A percentile compares a stretch with the other conserved stretches of the same genome.
phyloP scores from a whole-genome alignment of 1,140 invertebrate species.

The Anastatus disparis region DNA sequence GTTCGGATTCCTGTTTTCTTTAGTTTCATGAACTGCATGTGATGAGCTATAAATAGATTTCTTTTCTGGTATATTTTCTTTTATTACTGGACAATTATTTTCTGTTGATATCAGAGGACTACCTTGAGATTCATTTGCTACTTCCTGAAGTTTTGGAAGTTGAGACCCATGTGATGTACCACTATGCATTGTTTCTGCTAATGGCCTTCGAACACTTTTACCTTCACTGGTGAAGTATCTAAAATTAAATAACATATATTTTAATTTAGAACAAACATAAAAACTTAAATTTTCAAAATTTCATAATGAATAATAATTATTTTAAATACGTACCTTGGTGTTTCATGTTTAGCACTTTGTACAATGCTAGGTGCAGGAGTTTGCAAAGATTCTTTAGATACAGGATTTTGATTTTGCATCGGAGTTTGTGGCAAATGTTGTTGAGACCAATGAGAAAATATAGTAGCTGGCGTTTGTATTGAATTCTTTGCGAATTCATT shows the following conservation, averaged over 20 bases:
- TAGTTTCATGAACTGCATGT: slow-evolving; percentile 20
- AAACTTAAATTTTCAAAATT: slow-evolving; percentile 6
- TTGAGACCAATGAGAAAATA: slow-evolving; percentile 49
- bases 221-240: slow-evolving; percentile 47
- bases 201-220: slow-evolving; percentile 51
- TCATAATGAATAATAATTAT: neutral
- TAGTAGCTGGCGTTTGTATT: slow-evolving; percentile 53
- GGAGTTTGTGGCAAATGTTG: slow-evolving; percentile 51
- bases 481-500: slow-evolving; percentile 42
- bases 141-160: slow-evolving; percentile 37
- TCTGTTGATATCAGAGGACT: slow-evolving; percentile 8
- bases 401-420: slow-evolving; percentile 41
- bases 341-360: slow-evolving; percentile 43
- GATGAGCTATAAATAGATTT: slow-evolving; percentile 20
- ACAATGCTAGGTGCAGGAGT: slow-evolving; percentile 46
- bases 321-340: slow-evolving; percentile 46
- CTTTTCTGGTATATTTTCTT: slow-evolving; percentile 1
- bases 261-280: slow-evolving; percentile 5
- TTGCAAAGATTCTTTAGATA: slow-evolving; percentile 34
- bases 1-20: slow-evolving; percentile 40
- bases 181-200: slow-evolving; percentile 47
- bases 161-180: slow-evolving; percentile 15
- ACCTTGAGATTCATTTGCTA: slow-evolving; percentile 24
- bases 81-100: neutral
- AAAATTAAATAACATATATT: neutral